These are phyloP conservation scores for Drosophila robusta DNA, from an alignment of 2,888 invertebrate genomes.

Conservation along the genomic window DNA sequence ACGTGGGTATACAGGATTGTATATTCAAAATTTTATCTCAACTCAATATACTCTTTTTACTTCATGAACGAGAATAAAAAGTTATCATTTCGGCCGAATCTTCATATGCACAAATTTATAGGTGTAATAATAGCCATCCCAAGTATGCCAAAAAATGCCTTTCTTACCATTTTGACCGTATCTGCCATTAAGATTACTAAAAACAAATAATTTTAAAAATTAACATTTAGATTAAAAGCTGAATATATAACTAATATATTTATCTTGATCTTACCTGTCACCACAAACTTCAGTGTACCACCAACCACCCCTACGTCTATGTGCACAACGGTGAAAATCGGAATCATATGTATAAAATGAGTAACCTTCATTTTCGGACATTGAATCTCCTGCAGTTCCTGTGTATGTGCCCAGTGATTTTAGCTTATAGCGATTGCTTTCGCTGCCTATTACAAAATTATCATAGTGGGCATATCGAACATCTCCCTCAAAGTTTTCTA, in stretches of 20 bases:
- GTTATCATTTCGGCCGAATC: background rate
- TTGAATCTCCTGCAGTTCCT: constrained; percentile 4
- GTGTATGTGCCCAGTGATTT: background rate
- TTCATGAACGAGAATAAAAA: too few relatives aligned
- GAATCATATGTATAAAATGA: background rate
- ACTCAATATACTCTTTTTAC: too few relatives aligned
- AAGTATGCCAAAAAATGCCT: background rate
- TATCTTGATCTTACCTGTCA: background rate
- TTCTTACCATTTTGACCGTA: background rate
- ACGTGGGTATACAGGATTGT: too few relatives aligned
- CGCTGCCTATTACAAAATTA: background rate
- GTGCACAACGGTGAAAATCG: constrained; percentile 6
- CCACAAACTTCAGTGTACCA: constrained; percentile 11
- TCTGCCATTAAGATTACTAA: background rate
- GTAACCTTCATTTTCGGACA: background rate
- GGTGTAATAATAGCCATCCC: background rate
- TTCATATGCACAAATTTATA: constrained; percentile 3
- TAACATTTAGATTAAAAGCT: background rate
- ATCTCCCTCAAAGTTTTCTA: background rate
- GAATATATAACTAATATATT: background rate
- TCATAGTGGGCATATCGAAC: background rate
- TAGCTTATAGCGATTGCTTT: background rate
- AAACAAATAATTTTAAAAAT: background rate
- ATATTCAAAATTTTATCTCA: too few relatives aligned
- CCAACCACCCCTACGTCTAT: constrained; percentile 5